Conservation (phyloP, 2,113 vertebrate species). For the Xerus inauris region DNA sequence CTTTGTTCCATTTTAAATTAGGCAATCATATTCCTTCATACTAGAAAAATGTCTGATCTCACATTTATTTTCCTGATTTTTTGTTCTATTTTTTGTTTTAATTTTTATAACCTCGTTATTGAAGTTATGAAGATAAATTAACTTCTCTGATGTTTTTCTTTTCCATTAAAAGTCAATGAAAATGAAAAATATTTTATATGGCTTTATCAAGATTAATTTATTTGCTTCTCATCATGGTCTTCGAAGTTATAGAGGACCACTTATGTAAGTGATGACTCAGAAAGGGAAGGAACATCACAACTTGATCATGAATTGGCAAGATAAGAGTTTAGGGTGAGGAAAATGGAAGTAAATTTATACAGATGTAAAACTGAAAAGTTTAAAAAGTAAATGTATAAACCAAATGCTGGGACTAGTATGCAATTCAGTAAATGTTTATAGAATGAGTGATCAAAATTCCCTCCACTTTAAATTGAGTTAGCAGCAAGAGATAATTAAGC, state of each 20-base stretch:
- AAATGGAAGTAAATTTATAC: background rate
- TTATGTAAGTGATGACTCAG: background rate
- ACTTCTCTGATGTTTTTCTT: background rate
- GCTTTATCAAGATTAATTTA: constrained; percentile 24
- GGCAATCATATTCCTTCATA: background rate
- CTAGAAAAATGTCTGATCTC: background rate
- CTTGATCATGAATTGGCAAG: background rate
- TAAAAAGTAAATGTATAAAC: constrained; percentile 22
- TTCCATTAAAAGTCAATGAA: constrained; percentile 11
- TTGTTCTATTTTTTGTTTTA: background rate
- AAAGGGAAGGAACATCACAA: background rate
- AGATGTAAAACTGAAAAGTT: background rate
- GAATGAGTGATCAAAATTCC: background rate
- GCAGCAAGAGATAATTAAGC: background rate
- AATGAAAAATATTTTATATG: constrained; percentile 10
- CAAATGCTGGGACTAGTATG: background rate
- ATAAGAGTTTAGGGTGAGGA: background rate
- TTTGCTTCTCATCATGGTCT: background rate
- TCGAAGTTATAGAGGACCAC: background rate
- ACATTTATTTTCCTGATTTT: background rate
- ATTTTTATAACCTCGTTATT: background rate
- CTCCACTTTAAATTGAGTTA: background rate
- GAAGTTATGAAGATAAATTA: constrained; percentile 32
- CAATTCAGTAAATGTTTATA: constrained; percentile 5
- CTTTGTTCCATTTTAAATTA: background rate